Evolutionary conservation across 1,140 invertebrate species (phyloP).

Genomic region (Caenorhabditis brenneri): DNA sequence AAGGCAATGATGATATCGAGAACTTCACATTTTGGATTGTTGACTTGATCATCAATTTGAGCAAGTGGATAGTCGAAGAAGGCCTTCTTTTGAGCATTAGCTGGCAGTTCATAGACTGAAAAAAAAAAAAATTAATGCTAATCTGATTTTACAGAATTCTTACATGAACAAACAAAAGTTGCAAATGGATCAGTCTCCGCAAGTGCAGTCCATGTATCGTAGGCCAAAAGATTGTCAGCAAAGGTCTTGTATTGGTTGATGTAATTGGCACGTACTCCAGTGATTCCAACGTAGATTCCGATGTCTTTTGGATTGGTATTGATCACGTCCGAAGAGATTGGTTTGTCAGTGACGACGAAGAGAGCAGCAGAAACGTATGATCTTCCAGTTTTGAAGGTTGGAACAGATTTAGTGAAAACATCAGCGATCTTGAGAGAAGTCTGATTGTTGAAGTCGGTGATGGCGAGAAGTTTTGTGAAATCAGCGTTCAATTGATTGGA

Average conservation of each 20-base stretch:
- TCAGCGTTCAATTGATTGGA: background rate
- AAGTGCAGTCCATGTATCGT: background rate
- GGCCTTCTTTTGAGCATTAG: background rate
- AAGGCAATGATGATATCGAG: conserved; percentile 25
- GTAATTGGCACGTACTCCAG: background rate
- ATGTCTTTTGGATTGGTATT: background rate
- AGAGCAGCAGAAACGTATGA: background rate
- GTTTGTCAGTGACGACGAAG: background rate
- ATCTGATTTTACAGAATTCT: background rate
- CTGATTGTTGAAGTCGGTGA: background rate
- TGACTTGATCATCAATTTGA: background rate
- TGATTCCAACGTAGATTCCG: background rate
- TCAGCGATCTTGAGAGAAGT: conserved; percentile 12
- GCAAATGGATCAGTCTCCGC: background rate
- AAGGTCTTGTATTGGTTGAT: background rate
- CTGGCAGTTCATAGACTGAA: background rate
- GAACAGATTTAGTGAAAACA: background rate
- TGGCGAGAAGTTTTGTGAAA: background rate
- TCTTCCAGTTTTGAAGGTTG: conserved; percentile 16
- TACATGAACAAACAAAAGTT: conserved; percentile 7
- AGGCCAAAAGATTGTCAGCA: background rate
- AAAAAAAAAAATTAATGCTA: background rate
- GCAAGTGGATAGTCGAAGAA: background rate
- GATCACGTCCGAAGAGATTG: background rate
- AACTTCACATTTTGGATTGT: conserved; percentile 3